Conservation (phyloP, 2,113 vertebrate species). For the Erythrocebus patas region DNA sequence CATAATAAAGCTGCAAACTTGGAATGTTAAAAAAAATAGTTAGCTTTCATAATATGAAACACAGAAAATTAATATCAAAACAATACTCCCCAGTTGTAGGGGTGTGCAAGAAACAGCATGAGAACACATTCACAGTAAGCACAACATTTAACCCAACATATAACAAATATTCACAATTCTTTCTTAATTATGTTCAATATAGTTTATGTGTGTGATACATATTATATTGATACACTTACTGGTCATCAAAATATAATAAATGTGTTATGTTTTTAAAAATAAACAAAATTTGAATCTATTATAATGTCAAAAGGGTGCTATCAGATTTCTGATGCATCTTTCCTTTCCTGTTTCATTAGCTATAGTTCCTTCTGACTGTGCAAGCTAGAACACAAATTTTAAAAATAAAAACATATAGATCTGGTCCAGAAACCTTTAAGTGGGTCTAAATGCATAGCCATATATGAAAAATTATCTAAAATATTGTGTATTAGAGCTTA, state of each 20-base stretch:
- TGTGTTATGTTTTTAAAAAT: neutral
- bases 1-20: neutral
- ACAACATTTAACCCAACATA: neutral
- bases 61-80: slow-evolving; percentile 16
- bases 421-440: neutral
- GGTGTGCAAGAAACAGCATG: neutral
- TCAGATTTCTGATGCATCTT: neutral
- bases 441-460: neutral
- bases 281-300: neutral
- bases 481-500: neutral
- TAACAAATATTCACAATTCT: neutral
- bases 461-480: neutral
- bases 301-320: neutral
- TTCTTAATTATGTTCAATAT: neutral
- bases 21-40: neutral
- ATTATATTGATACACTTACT: neutral
- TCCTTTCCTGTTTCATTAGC: neutral
- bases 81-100: neutral
- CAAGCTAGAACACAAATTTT: neutral
- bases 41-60: neutral
- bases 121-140: neutral
- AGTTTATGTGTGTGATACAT: neutral
- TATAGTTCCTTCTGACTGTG: neutral
- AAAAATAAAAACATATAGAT: neutral
- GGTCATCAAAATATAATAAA: neutral